Evolutionary conservation across 2,797 vertebrate genomes (phyloP).

Genomic region (Mionectes olivaceus): DNA sequence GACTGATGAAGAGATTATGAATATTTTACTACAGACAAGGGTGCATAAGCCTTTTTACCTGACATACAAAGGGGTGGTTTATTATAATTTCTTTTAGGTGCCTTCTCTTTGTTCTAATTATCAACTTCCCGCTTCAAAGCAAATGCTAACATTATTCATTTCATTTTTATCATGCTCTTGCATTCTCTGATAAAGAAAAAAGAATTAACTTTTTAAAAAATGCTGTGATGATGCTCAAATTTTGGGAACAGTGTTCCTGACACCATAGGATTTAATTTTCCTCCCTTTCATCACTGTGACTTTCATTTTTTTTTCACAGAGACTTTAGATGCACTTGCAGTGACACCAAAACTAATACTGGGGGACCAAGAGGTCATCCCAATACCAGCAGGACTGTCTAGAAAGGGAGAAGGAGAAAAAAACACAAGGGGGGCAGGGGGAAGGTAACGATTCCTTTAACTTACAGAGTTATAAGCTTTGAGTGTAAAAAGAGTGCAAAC

Average conservation of each 20-base stretch:
- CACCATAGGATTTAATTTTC: neutral
- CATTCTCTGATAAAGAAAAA: neutral
- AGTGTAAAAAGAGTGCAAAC: neutral
- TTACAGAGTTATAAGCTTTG: neutral
- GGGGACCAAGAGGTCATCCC: neutral
- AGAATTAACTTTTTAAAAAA: neutral
- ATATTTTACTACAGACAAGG: neutral
- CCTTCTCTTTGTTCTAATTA: neutral
- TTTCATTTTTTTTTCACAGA: neutral
- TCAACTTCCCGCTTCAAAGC: neutral
- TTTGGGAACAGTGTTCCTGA: neutral
- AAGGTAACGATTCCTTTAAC: neutral
- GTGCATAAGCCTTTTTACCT: neutral
- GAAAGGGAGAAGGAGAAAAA: neutral
- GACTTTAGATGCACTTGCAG: neutral
- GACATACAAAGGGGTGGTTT: neutral
- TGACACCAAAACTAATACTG: neutral
- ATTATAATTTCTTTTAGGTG: neutral
- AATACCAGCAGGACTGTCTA: neutral
- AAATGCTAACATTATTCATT: neutral
- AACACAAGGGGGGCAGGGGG: fast-evolving
- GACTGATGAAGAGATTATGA: neutral
- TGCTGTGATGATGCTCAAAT: neutral
- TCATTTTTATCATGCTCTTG: neutral
- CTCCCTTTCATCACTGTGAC: neutral